Conservation (phyloP, 2,888 invertebrate species). For the Drosophila monieri region DNA sequence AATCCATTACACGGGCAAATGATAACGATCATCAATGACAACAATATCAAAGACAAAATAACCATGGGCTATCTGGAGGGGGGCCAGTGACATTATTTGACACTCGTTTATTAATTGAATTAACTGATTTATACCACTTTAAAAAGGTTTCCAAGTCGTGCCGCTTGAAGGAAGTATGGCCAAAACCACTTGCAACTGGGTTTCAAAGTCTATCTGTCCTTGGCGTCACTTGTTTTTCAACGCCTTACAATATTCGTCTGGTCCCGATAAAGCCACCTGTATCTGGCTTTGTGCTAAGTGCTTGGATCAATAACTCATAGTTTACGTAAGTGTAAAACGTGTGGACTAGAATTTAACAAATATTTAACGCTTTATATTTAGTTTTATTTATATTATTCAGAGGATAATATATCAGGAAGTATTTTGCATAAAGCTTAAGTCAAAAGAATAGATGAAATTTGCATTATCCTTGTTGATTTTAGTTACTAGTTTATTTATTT, state of each 20-base stretch:
- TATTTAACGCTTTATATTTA: neutral
- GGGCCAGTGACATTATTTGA: constrained; percentile 52
- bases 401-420: too few relatives aligned
- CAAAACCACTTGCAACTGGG: constrained; percentile 52
- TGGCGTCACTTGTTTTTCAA: constrained; percentile 49
- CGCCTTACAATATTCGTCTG: constrained; percentile 17
- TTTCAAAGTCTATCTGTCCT: constrained; percentile 24
- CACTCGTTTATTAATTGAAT: constrained; percentile 74
- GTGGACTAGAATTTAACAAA: neutral
- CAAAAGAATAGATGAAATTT: too few relatives aligned
- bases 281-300: constrained; percentile 28
- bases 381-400: neutral
- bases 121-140: constrained; percentile 76
- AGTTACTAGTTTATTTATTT: too few relatives aligned
- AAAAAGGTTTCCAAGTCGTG: constrained; percentile 60
- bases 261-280: constrained; percentile 13
- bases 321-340: neutral
- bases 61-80: constrained; percentile 20
- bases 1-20: constrained; percentile 12
- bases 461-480: neutral
- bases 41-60: constrained; percentile 18
- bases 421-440: too few relatives aligned
- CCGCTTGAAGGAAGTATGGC: constrained; percentile 28
- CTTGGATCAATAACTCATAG: constrained; percentile 19
- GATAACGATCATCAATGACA: constrained; percentile 21